Evolutionary conservation across 2,797 vertebrate genomes (phyloP).

Genomic region (Tokudaia muenninki): DNA sequence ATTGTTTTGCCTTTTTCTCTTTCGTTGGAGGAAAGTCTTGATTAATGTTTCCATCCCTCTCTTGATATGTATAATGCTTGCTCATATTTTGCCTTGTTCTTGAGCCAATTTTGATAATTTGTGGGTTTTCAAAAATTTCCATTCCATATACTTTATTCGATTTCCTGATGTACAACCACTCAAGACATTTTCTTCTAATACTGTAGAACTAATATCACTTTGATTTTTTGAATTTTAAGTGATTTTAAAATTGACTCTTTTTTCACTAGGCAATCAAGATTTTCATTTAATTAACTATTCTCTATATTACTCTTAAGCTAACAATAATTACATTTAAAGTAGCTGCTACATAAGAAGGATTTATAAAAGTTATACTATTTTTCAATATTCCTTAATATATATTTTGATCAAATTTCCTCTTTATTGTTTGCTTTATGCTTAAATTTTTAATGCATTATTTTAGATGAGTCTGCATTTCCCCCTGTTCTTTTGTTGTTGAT

Average conservation of each 20-base stretch:
- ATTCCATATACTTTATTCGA: background rate
- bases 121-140: background rate
- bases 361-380: background rate
- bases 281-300: background rate
- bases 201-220: background rate
- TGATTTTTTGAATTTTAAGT: background rate
- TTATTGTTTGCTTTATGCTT: background rate
- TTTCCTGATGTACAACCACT: background rate
- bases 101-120: background rate
- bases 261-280: background rate
- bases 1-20: background rate
- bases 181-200: background rate
- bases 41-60: background rate
- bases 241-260: background rate
- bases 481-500: background rate
- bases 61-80: background rate
- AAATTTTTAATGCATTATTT: background rate
- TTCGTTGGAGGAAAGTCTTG: background rate
- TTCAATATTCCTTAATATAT: background rate
- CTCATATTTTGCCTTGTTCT: background rate
- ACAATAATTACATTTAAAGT: background rate
- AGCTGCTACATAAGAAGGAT: background rate
- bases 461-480: background rate
- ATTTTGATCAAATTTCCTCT: background rate
- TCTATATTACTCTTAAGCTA: background rate